phyloP scores from a whole-genome alignment of 2,113 vertebrate species.

The Struthidea cinerea region DNA sequence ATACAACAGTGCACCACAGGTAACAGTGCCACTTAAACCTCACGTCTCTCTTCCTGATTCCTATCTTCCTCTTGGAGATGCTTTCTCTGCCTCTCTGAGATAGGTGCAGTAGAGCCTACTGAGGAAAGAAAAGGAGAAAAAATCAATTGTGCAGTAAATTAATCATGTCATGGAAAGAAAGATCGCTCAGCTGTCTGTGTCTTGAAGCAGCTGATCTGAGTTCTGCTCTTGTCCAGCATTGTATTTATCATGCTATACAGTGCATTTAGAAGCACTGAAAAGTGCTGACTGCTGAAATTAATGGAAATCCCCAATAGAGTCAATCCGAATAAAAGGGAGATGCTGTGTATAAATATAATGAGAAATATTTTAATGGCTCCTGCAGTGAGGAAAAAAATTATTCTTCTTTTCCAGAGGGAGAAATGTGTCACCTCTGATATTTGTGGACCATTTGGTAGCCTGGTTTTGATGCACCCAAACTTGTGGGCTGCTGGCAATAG shows the following conservation, averaged over 20 bases:
- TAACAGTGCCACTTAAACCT: rapidly evolving
- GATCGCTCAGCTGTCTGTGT: background rate
- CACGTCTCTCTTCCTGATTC: background rate
- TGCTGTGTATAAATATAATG: background rate
- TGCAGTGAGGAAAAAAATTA: background rate
- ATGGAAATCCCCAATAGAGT: background rate
- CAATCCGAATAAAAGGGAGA: background rate
- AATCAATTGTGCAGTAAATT: background rate
- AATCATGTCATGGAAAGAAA: background rate
- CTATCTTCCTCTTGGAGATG: background rate
- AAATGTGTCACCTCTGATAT: background rate
- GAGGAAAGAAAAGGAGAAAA: background rate
- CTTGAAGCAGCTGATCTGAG: background rate
- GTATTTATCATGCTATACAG: background rate
- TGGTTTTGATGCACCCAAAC: background rate
- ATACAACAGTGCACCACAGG: too few relatives aligned
- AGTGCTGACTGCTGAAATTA: background rate
- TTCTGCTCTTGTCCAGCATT: background rate
- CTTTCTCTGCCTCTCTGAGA: background rate
- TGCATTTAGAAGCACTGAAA: background rate
- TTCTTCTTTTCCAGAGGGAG: background rate
- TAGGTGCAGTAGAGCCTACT: background rate
- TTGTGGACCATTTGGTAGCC: background rate
- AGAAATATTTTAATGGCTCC: background rate
- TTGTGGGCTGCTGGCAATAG: background rate